These are phyloP conservation scores for Mellilla xanthometata DNA, from an alignment of 2,888 invertebrate genomes.

Conservation along the genomic window DNA sequence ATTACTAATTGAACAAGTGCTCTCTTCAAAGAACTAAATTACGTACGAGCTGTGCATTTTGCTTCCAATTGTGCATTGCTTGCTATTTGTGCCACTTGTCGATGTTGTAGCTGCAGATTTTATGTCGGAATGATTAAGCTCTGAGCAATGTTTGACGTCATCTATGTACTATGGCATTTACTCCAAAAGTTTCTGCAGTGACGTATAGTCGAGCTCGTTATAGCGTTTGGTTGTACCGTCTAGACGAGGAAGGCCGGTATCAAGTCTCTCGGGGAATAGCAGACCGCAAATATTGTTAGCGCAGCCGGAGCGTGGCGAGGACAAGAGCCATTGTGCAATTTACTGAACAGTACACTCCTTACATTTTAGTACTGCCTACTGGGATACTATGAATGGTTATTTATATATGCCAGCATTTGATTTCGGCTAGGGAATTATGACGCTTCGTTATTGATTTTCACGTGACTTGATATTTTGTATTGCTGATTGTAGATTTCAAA, in stretches of 20 bases:
- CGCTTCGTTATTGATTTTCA: no score
- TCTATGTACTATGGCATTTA: conserved; percentile 2
- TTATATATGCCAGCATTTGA: conserved; percentile 21
- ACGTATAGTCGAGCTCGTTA: conserved; percentile 17
- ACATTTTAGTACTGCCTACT: conserved; percentile 29
- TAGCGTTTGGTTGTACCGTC: conserved; percentile 49
- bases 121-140: neutral
- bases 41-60: conserved; percentile 18
- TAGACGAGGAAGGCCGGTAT: conserved; percentile 62
- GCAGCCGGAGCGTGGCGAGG: conserved; percentile 62
- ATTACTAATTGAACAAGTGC: conserved; percentile 28
- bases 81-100: conserved; percentile 11
- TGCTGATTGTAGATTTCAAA: no score
- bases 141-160: neutral
- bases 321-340: conserved; percentile 44
- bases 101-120: neutral
- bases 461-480: no score
- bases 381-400: conserved; percentile 16
- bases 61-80: conserved; percentile 17
- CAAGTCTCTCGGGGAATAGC: conserved; percentile 62
- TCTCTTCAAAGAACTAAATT: conserved; percentile 19
- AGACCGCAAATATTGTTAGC: conserved; percentile 72
- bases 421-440: conserved; percentile 1
- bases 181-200: conserved; percentile 4
- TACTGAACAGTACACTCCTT: conserved; percentile 26